Evolutionary conservation across 2,797 vertebrate species (phyloP).

Genomic region (Lepilemur ruficaudatus): DNA sequence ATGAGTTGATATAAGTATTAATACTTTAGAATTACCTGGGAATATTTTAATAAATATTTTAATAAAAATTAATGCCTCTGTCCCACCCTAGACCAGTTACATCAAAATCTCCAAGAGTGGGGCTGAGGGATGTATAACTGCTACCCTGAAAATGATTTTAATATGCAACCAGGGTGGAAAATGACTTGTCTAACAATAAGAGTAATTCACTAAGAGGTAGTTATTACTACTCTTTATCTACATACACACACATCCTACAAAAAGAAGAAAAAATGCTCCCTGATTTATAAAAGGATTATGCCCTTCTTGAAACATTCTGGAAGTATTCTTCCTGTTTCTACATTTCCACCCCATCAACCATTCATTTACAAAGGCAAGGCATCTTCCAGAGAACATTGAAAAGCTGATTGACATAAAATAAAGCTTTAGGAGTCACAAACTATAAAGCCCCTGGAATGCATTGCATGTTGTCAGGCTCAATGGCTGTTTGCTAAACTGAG

Average conservation of each 20-base stretch:
- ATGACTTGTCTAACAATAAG: background rate
- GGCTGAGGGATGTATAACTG: background rate
- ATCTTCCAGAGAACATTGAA: background rate
- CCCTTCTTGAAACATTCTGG: background rate
- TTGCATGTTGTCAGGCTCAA: background rate
- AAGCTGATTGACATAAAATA: background rate
- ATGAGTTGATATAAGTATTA: background rate
- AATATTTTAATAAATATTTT: slow-evolving; percentile 36
- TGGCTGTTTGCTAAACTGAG: background rate
- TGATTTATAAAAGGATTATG: slow-evolving; percentile 19
- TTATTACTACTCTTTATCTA: background rate
- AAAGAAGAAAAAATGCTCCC: background rate
- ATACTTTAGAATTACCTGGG: background rate
- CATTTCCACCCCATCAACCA: background rate
- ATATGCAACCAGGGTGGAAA: background rate
- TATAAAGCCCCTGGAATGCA: background rate
- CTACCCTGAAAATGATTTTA: background rate
- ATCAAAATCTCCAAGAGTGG: background rate
- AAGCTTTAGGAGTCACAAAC: background rate
- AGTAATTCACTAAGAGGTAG: background rate
- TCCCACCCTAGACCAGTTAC: background rate
- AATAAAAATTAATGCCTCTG: background rate
- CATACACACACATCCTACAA: background rate
- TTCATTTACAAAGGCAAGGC: background rate
- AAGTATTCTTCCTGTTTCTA: background rate